Evolutionary conservation across 2,888 invertebrate species (phyloP), one percentile per base, ranked within the genome.

Genomic region (Bombylius discolor): DNA sequence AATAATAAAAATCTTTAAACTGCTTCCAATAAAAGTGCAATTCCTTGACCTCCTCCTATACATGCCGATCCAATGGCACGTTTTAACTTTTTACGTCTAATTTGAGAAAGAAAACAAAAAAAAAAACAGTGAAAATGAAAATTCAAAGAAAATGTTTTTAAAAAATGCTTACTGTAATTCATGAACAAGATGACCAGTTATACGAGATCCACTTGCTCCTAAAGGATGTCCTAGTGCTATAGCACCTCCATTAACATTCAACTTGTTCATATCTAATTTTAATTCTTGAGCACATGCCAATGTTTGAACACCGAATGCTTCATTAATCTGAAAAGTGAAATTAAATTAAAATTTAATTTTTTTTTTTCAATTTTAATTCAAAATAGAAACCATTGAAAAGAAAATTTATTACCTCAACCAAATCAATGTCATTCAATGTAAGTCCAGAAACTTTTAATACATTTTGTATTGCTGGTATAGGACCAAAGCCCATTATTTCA

Each of bases 11-110:
- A 36, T 44, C 44, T 12, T 79, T 77, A 85, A 60, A 85, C 75
- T 42, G 82, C 72, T 75, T 99, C 97, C 49, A 98, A 70, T 69
- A 99, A 78, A 13, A 99, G 66, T 4, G 98, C 95, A 67, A 99
- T 98, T 58, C 98, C 98, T 76, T 98, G 97, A 4, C 98, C 98
- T 49, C 98, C 98, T 36, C 98, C 98, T 75, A 99, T 98, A 73
- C 98, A 99, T 0, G 98, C 98, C 1, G 96, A 87, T 11, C 97
- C 98, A 69, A 99, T 85, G 42, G 84, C 96, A 58, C 87, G 82
- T 73, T 92, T 94, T 34, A 84, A 81, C 50, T 87, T 85, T 61
- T 87, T 85, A 61, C 93, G 84, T 75, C 94, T 93, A 70, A 33
- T 47, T 34, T 55, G 11, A 42, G 34, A 49, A 50, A 42, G 31